These are phyloP conservation scores for Anguilla megastoma DNA, from an alignment of 2,797 vertebrate genomes.

Conservation along the genomic window DNA sequence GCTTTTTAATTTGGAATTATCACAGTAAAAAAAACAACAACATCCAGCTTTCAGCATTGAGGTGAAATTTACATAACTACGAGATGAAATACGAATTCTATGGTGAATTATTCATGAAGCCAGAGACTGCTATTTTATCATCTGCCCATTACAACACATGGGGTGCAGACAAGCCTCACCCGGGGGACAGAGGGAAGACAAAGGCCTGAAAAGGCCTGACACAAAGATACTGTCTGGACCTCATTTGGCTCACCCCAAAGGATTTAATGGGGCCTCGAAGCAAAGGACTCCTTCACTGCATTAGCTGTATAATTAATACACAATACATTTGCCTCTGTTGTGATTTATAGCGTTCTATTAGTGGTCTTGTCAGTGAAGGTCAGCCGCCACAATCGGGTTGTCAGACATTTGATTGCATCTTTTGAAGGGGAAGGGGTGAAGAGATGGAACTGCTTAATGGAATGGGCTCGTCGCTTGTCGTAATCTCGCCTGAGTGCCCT, in stretches of 20 bases:
- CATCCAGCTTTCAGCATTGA: conserved; percentile 27
- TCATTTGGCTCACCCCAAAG: conserved; percentile 53
- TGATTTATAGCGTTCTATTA: conserved; percentile 35
- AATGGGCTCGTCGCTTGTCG: background rate
- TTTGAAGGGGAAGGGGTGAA: conserved; percentile 1
- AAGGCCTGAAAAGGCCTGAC: conserved; percentile 58
- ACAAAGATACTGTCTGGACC: conserved; percentile 62
- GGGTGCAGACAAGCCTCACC: conserved; percentile 59
- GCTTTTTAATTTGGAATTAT: background rate
- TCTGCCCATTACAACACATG: conserved; percentile 65
- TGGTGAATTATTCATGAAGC: conserved; percentile 75
- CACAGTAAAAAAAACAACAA: conserved; percentile 20
- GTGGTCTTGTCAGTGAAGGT: background rate
- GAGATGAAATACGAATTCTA: conserved; percentile 51
- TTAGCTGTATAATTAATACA: conserved; percentile 62
- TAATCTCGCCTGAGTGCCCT: background rate
- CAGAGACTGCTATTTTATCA: conserved; percentile 72
- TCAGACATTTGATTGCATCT: background rate
- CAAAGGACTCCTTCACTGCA: conserved; percentile 36
- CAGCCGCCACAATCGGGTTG: background rate
- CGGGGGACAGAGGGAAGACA: conserved; percentile 67
- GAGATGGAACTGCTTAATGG: background rate
- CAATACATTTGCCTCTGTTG: conserved; percentile 46
- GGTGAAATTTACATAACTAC: conserved; percentile 69
- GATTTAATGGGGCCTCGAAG: conserved; percentile 54